Conservation (phyloP, 2,113 vertebrate species). For the Limnothrissa miodon region DNA sequence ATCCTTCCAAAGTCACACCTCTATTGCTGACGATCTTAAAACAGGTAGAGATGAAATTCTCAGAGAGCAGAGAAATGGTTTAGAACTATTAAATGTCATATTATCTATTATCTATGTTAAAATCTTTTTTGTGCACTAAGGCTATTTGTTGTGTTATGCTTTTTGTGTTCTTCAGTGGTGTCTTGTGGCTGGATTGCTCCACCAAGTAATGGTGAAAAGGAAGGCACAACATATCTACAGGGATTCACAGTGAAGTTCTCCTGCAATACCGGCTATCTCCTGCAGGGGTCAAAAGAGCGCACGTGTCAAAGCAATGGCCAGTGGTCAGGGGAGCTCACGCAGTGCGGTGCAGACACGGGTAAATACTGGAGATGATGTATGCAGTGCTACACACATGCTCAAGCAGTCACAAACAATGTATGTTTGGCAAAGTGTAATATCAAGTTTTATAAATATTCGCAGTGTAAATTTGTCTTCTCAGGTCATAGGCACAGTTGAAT, state of each 20-base stretch:
- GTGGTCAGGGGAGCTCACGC: slow-evolving; percentile 72
- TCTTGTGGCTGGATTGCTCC: slow-evolving; percentile 81
- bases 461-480: too few relatives aligned
- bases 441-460: too few relatives aligned
- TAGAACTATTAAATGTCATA: neutral
- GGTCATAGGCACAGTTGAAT: neutral
- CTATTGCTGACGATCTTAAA: slow-evolving; percentile 61
- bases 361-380: neutral
- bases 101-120: too few relatives aligned
- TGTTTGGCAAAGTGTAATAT: neutral
- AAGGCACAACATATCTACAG: slow-evolving; percentile 71
- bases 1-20: slow-evolving; percentile 62
- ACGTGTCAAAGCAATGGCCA: slow-evolving; percentile 70
- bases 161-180: slow-evolving; percentile 64
- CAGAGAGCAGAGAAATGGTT: neutral
- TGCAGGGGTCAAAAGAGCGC: slow-evolving; percentile 68
- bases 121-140: too few relatives aligned
- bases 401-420: neutral
- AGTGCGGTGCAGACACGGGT: slow-evolving; percentile 66
- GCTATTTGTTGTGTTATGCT: too few relatives aligned
- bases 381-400: neutral
- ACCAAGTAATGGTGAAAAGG: slow-evolving; percentile 75
- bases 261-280: slow-evolving; percentile 68
- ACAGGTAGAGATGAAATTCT: slow-evolving; percentile 62
- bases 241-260: slow-evolving; percentile 67